Evolutionary conservation across 1,140 invertebrate species (phyloP), one percentile per base, ranked within the genome.

Genomic region (Pentalonia nigronervosa): DNA sequence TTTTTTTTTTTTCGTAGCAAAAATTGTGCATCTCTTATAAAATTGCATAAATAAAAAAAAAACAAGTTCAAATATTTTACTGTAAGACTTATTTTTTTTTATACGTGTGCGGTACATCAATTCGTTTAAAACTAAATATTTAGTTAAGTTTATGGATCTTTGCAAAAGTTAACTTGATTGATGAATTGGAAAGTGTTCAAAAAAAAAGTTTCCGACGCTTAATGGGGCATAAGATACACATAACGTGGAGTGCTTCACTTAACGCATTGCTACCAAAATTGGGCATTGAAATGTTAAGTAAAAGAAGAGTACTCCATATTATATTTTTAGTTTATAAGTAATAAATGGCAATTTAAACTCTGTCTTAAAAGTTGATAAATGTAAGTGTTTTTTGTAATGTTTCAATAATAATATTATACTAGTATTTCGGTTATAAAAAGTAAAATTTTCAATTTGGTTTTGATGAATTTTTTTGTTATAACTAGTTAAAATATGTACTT

Each of bases 101-200:
- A n/a, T 30, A 2, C 25, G 48, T 14, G 25, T 87, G 30, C 30
- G 45, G 45, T 87, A n/a, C 45, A 87, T 47, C 14, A 48, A 87
- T 87, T 45, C 25, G 45, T n/a, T 87, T 47, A 87, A 30, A 20
- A 30, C 45, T 45, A 87, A 87, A 87, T 87, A 17, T 87, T 87
- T 87, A 87, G 23, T 30, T 87, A 87, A 87, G 41, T 87, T 87
- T 30, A 36, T 17, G n/a, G 50, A 53, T 36, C n/a, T 89, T 89
- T 14, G 34, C 23, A 50, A 23, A 89, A 89, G 87, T 89, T 89
- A 21, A 89, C 87, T 20, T 89, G 87, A 89, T 89, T 89, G 87
- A 89, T 89, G 48, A 89, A 89, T 53, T 89, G 47, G 87, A 50
- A 89, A 34, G 48, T 89, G 48, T 89, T 89, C n/a, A 53, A 53